A percentile compares a stretch with the other conserved stretches of the same genome.
Conservation (phyloP, 2,797 vertebrate genomes). For the Bovichtus variegatus region DNA sequence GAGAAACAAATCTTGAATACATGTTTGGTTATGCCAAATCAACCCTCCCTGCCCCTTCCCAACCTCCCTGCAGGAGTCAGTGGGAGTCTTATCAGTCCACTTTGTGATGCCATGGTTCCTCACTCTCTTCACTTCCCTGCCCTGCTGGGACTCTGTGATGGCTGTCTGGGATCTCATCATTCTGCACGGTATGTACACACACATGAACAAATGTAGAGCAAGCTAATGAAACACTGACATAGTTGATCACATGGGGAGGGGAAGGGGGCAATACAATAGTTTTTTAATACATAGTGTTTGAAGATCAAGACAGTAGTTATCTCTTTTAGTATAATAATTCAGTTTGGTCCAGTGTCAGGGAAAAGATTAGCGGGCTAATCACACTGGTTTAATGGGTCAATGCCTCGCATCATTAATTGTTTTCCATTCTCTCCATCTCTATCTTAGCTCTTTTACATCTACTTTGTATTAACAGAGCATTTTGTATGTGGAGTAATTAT, state of each 20-base stretch:
- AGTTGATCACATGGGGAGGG: too few species aligned
- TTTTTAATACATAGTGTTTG: background rate
- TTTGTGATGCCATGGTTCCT: conserved; percentile 86
- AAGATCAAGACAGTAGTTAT: background rate
- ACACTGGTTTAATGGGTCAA: background rate
- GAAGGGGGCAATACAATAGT: background rate
- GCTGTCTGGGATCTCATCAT: conserved; percentile 86
- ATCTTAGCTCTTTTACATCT: background rate
- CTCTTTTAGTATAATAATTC: background rate
- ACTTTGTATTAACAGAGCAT: background rate
- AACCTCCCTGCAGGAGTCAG: conserved; percentile 72
- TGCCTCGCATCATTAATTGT: background rate
- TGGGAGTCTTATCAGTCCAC: conserved; percentile 79
- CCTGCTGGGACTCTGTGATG: conserved; percentile 87
- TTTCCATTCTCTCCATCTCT: background rate
- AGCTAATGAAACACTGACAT: background rate
- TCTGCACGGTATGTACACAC: conserved; percentile 75
- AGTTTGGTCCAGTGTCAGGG: background rate
- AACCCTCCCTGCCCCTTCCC: background rate
- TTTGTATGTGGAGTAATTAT: background rate
- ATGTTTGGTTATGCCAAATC: conserved; percentile 24
- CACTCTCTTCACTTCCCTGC: conserved; percentile 85
- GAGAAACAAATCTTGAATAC: background rate
- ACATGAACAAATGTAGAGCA: background rate
- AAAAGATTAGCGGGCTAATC: background rate